Base-by-base conservation (phyloP, 2,888 invertebrate species). In the Dryocosmus kuriphilus region DNA sequence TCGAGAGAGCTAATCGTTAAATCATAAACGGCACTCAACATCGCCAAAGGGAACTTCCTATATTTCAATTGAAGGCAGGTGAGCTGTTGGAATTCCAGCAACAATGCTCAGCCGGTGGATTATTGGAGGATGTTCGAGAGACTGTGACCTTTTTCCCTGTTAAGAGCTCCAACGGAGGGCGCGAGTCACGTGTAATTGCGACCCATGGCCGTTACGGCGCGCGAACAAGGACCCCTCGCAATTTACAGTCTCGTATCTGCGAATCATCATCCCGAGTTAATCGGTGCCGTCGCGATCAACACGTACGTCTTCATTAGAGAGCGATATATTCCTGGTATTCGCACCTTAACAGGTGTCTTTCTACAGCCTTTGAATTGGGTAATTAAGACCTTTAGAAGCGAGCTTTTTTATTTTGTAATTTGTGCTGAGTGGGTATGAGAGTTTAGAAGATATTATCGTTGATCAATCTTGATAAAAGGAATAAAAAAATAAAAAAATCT, bases 191-290 rank as follows among this genome's bases (percentile, higher is more conserved):
- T 60, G 60, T 60, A 60, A 60, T 60, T 60, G 60, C 27, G 60
- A 60, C 60, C 27, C 60, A 60, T 14, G 24, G 57, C 57, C 57
- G 57, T 57, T 57, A 57, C 24, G 60, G 60, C 60, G 60, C 60
- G 24, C 27, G 60, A 60, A 60, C 60, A 60, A 32, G 32, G 65
- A 24, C 38, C 74, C 30, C 30, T 62, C 22, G 71, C 55, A 73
- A 79, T 79, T 77, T 77, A 79, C 73, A 77, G 77, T 79, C 76
- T 77, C 62, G 67, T 79, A 79, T 79, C 76, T 79, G 76, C 46
- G 77, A 79, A 79, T 77, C 78, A 71, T 77, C 78, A 67, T 77
- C 77, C 41, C 41, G 57, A 65, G 61, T 67, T 41, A 32, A 71
- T 46, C 51, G 60, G 22, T 61, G 32, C 27, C 30, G 55, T 46